phyloP scores from a whole-genome alignment of 2,113 vertebrate species.

The Ictalurus punctatus region DNA sequence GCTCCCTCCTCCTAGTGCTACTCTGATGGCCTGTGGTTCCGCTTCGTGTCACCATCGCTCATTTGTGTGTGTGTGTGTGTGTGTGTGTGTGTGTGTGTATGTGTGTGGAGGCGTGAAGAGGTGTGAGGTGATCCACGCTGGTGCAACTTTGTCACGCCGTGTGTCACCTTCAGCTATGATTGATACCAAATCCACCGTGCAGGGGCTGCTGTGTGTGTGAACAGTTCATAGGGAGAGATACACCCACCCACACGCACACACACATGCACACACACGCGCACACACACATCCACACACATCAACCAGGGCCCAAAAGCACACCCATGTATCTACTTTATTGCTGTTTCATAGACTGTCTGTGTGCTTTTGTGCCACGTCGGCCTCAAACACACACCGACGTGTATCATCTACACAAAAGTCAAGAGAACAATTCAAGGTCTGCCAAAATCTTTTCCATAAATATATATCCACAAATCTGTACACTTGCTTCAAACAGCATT shows the following conservation, averaged over 20 bases:
- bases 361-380: not conserved
- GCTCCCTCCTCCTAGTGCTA: constrained; percentile 11
- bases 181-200: constrained; percentile 34
- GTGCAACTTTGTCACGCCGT: constrained; percentile 35
- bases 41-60: constrained; percentile 33
- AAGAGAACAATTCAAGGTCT: not conserved
- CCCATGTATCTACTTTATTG: constrained; percentile 5
- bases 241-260: not conserved
- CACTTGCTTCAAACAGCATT: not conserved
- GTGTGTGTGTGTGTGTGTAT: constrained; percentile 16
- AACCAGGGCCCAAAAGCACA: not conserved
- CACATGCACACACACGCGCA: too few species aligned
- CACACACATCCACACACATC: not conserved
- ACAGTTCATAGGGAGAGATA: not conserved
- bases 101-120: constrained; percentile 25
- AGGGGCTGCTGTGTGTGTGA: not conserved
- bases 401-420: not conserved
- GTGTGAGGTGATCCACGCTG: constrained; percentile 27
- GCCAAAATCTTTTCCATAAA: not conserved
- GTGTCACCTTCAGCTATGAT: constrained; percentile 53
- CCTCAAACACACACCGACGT: not conserved
- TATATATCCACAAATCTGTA: not conserved
- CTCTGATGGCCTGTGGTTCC: constrained; percentile 38
- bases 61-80: constrained; percentile 17
- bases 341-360: not conserved